Evolutionary conservation across 2,888 invertebrate genomes (phyloP).

Genomic region (Apotomis turbidana): DNA sequence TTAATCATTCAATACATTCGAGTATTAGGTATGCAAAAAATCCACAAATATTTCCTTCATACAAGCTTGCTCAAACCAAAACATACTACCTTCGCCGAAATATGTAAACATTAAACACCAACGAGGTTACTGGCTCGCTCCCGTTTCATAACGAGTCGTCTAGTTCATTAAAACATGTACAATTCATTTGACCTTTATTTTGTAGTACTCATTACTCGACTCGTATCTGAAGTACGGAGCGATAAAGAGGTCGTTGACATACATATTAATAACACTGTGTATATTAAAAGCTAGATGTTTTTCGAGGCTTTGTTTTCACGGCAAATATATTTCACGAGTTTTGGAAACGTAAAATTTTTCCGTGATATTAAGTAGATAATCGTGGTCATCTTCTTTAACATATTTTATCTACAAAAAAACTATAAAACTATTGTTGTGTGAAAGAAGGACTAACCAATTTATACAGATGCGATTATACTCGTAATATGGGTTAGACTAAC

Average conservation of each 20-base stretch:
- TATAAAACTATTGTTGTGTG: too few relatives aligned
- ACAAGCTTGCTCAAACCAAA: neutral
- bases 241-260: slow-evolving; percentile 19
- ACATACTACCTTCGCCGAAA: slow-evolving; percentile 25
- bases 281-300: neutral
- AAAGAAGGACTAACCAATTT: too few relatives aligned
- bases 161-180: slow-evolving; percentile 13
- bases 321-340: too few relatives aligned
- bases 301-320: too few relatives aligned
- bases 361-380: too few relatives aligned
- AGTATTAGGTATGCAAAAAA: neutral
- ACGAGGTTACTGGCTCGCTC: slow-evolving; percentile 22
- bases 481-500: too few relatives aligned
- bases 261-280: neutral
- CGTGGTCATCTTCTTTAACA: too few relatives aligned
- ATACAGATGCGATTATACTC: too few relatives aligned
- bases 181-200: slow-evolving; percentile 31
- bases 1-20: too few relatives aligned
- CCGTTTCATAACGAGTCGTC: neutral
- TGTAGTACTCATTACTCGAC: neutral
- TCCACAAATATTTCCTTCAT: neutral
- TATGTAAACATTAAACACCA: neutral
- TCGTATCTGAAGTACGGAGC: neutral
- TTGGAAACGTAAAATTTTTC: too few relatives aligned
- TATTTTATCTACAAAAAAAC: too few relatives aligned